Evolutionary conservation across 2,888 invertebrate species (phyloP).

Genomic region (Hipparchia semele): DNA sequence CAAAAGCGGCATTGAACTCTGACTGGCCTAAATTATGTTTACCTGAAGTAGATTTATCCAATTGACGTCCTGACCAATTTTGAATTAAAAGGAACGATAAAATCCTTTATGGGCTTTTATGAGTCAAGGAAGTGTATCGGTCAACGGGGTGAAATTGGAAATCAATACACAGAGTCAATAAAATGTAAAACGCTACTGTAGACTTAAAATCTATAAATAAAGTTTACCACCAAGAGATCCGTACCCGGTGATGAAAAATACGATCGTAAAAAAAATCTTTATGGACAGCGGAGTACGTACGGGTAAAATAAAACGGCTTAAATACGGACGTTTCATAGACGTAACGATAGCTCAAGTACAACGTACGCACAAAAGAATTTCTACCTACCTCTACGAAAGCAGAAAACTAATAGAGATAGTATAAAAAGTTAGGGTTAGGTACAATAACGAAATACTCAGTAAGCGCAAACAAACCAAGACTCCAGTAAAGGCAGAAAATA

Average conservation of each 20-base stretch:
- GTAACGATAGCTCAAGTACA: constrained; percentile 2
- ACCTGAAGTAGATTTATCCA: too few species aligned
- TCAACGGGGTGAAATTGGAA: not conserved
- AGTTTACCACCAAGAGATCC: constrained; percentile 10
- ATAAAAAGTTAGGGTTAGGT: too few species aligned
- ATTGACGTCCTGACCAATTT: too few species aligned
- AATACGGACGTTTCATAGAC: constrained; percentile 11
- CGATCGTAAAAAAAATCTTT: constrained; percentile 13
- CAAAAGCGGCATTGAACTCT: too few species aligned
- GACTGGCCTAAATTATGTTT: too few species aligned
- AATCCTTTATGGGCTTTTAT: too few species aligned
- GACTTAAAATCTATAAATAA: constrained; percentile 13
- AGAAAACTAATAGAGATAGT: too few species aligned
- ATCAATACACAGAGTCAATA: not conserved
- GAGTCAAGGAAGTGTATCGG: not conserved
- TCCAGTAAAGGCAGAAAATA: too few species aligned
- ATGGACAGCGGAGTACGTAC: constrained; percentile 8
- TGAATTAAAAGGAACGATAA: too few species aligned
- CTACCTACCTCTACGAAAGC: not conserved
- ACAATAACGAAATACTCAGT: too few species aligned
- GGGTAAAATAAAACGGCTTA: constrained; percentile 13
- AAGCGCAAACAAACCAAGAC: too few species aligned
- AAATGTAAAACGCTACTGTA: constrained; percentile 4
- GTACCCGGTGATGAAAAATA: constrained; percentile 14
- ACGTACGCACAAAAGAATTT: constrained; percentile 7